phyloP scores from a whole-genome alignment of 2,888 invertebrate species.

The Parnassius apollo region DNA sequence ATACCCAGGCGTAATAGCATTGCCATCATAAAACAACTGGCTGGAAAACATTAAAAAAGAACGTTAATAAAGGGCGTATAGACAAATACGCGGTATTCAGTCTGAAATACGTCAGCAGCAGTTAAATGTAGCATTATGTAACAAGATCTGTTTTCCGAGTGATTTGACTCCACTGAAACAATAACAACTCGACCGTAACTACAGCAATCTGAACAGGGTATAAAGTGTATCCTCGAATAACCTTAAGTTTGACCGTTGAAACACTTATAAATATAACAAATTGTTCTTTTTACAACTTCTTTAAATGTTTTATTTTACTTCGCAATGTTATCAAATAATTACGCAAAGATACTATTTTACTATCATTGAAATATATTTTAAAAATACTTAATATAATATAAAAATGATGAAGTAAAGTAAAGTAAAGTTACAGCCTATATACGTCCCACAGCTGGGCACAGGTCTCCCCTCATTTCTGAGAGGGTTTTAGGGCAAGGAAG shows the following conservation, averaged over 20 bases:
- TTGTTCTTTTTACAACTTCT: background rate
- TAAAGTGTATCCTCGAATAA: background rate
- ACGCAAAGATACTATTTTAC: no score
- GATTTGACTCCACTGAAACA: conserved; percentile 17
- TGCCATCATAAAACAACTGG: conserved; percentile 25
- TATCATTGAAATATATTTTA: no score
- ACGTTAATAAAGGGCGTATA: conserved; percentile 27
- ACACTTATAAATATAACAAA: background rate
- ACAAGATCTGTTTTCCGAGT: conserved; percentile 18
- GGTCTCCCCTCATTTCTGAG: no score
- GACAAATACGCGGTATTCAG: conserved; percentile 23
- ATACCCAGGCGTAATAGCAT: conserved; percentile 22
- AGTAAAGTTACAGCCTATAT: no score
- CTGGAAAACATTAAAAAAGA: conserved; percentile 26
- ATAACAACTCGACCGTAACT: conserved; percentile 15
- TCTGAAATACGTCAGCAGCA: conserved; percentile 23
- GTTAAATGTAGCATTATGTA: conserved; percentile 20
- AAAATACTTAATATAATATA: no score
- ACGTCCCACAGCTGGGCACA: no score
- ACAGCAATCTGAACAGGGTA: conserved; percentile 1
- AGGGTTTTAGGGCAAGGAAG: no score
- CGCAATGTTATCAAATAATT: no score
- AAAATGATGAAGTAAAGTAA: no score
- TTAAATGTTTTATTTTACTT: background rate
- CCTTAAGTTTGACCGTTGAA: background rate